These are phyloP conservation scores for Zingel zingel DNA, from an alignment of 2,113 vertebrate species.

Conservation along the genomic window DNA sequence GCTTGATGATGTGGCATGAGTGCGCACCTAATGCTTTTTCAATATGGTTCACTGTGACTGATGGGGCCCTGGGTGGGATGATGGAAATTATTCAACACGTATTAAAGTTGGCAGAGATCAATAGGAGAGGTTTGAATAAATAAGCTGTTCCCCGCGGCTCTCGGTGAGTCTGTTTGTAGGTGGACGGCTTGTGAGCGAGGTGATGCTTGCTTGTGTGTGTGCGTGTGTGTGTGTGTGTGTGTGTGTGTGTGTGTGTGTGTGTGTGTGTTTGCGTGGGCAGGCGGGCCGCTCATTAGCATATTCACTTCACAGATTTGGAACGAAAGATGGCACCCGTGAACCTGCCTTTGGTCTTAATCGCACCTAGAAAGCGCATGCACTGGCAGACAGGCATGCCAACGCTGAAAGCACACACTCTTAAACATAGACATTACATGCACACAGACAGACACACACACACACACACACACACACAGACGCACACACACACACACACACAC, in stretches of 20 bases:
- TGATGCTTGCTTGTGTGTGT: not conserved
- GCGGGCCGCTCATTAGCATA: conserved; percentile 51
- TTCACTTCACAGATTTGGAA: conserved; percentile 39
- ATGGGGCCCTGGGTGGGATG: conserved; percentile 36
- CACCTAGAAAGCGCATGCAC: conserved; percentile 35
- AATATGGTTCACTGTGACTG: conserved; percentile 24
- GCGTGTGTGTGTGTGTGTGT: too few relatives aligned
- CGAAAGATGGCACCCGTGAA: conserved; percentile 48
- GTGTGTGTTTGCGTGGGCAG: conserved; percentile 24
- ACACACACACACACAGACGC: not conserved
- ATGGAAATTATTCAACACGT: conserved; percentile 52
- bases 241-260: too few relatives aligned
- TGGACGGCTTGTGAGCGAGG: conserved; percentile 39
- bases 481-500: not conserved
- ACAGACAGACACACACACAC: not conserved
- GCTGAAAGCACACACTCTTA: not conserved
- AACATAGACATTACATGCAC: too few relatives aligned
- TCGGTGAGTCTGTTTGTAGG: conserved; percentile 37
- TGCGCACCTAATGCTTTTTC: conserved; percentile 25
- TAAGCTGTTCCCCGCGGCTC: conserved; percentile 26
- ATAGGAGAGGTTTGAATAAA: conserved; percentile 57
- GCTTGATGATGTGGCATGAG: conserved; percentile 23
- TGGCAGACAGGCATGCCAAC: not conserved
- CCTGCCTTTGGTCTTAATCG: conserved; percentile 29
- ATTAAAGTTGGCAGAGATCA: conserved; percentile 58